Conservation (phyloP, 2,888 invertebrate genomes). For the Drosophila mayaguana region DNA sequence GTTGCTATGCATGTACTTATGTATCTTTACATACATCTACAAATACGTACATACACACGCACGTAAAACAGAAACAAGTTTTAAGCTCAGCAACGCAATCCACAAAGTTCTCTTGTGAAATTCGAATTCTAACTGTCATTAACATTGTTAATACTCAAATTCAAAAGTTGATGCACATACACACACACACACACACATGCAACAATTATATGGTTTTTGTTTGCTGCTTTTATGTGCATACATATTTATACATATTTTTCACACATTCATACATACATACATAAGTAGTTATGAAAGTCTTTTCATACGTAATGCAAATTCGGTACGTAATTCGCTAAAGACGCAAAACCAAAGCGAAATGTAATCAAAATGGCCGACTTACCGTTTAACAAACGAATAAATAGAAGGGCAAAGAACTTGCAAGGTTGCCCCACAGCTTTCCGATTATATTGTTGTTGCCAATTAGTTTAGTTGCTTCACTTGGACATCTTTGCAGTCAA, state of each 20-base stretch:
- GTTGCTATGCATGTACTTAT: neutral
- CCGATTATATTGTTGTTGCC: slow-evolving; percentile 26
- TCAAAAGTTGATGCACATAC: neutral
- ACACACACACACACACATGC: neutral
- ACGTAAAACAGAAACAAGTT: slow-evolving; percentile 50
- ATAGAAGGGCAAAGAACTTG: slow-evolving; percentile 46
- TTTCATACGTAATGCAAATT: slow-evolving; percentile 6
- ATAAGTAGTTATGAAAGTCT: neutral
- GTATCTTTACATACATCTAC: slow-evolving; percentile 4
- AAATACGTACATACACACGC: slow-evolving; percentile 16
- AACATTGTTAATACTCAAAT: slow-evolving; percentile 18
- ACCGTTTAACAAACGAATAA: slow-evolving; percentile 60
- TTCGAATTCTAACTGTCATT: slow-evolving; percentile 52
- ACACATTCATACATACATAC: too few species aligned
- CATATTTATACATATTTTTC: too few species aligned
- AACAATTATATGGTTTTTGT: slow-evolving; percentile 34
- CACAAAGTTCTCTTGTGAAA: slow-evolving; percentile 41
- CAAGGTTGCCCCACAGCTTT: slow-evolving; percentile 33
- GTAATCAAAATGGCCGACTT: slow-evolving; percentile 72
- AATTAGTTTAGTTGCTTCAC: slow-evolving; percentile 48
- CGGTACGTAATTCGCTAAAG: slow-evolving; percentile 17
- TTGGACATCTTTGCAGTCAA: slow-evolving; percentile 63
- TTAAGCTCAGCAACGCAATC: slow-evolving; percentile 42
- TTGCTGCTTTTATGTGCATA: neutral
- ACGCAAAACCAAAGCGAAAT: slow-evolving; percentile 40